Conservation (phyloP, 2,888 invertebrate species). For the Rotaria socialis region DNA sequence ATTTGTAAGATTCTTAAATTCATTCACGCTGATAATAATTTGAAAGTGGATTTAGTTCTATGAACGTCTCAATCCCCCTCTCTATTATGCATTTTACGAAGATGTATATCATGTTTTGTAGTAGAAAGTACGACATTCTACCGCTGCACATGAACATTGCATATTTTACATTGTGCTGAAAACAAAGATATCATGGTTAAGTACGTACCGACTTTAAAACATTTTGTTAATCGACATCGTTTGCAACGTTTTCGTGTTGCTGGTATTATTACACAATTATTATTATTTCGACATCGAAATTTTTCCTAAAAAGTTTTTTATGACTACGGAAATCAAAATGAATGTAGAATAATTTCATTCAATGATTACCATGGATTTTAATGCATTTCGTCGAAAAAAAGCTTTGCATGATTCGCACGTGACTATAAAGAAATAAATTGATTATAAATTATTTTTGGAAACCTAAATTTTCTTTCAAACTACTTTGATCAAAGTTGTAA, state of each 20-base stretch:
- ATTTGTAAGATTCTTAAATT: too few species aligned
- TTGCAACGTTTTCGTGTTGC: conserved; percentile 21
- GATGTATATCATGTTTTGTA: too few species aligned
- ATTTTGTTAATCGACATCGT: conserved; percentile 30
- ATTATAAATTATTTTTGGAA: not conserved
- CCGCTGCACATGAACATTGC: too few species aligned
- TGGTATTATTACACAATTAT: not conserved
- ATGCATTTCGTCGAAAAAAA: conserved; percentile 31
- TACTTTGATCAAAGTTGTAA: conserved; percentile 28
- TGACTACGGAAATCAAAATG: too few species aligned
- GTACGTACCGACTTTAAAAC: conserved; percentile 11
- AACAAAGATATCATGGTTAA: not conserved
- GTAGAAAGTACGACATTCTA: too few species aligned
- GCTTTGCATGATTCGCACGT: conserved; percentile 29
- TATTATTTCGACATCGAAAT: conserved; percentile 21
- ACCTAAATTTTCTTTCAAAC: not conserved
- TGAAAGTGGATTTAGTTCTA: too few species aligned
- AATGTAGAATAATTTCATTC: too few species aligned
- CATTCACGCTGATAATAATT: too few species aligned
- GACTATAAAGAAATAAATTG: not conserved
- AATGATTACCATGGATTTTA: not conserved
- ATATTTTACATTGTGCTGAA: too few species aligned
- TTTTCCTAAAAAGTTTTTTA: not conserved
- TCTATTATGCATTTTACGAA: too few species aligned
- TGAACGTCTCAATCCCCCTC: too few species aligned